phyloP scores from a whole-genome alignment of 2,113 vertebrate genomes.

The Eupsittula cactorum region DNA sequence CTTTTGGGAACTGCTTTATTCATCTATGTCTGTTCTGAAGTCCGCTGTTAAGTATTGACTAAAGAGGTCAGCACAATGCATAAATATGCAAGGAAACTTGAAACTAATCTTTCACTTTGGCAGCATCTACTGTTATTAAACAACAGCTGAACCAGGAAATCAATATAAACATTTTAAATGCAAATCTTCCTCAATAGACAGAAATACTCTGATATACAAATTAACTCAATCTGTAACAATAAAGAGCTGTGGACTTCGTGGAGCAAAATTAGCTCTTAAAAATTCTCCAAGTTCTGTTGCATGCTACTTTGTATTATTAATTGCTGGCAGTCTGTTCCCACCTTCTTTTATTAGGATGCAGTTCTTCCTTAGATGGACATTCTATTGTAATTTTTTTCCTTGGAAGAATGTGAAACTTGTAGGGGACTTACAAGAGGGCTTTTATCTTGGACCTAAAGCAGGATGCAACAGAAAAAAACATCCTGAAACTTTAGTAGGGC shows the following conservation, averaged over 20 bases:
- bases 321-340: not conserved
- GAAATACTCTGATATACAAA: not conserved
- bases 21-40: not conserved
- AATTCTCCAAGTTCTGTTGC: not conserved
- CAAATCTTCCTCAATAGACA: not conserved
- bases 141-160: not conserved
- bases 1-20: not conserved
- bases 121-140: not conserved
- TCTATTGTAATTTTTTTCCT: not conserved
- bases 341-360: not conserved
- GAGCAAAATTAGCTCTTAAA: not conserved
- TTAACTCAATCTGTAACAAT: not conserved
- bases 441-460: not conserved
- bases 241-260: not conserved
- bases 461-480: slow-evolving; percentile 23
- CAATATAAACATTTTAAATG: not conserved
- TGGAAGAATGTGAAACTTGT: not conserved
- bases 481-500: not conserved
- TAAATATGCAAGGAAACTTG: not conserved
- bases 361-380: not conserved
- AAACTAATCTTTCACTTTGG: not conserved
- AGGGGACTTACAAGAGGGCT: not conserved
- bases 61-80: not conserved
- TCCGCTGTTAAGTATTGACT: not conserved
- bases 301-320: not conserved